Base-by-base conservation (phyloP, 2,797 vertebrate species). In the Pangasius larnaudii region DNA sequence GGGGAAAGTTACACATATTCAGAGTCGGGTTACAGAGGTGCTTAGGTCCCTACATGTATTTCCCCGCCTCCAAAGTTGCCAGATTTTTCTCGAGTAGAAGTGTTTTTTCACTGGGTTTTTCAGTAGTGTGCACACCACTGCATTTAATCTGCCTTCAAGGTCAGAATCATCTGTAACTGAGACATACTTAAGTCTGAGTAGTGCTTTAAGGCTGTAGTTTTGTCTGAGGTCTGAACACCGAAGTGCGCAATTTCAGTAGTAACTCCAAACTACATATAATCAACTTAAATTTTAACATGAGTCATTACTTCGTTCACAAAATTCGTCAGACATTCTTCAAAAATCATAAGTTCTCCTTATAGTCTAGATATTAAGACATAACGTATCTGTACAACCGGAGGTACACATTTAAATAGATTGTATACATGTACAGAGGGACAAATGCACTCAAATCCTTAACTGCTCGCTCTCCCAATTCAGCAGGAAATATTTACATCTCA, bases 401-500 rank as follows among this genome's bases (percentile, higher is more conserved):
- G 30, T 39, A 16, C 81, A 65, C 13, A 2, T 53, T 53, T 33
- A 13, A 67, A 53, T 14, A 53, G 18, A 69, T 33, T 16, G 8
- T n/a, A n/a, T 10, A 82, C 1, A n/a, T 27, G 46, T 6, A 27
- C 11, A 72, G 16, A 33, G 11, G 22, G n/a, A 63, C 13, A 46
- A 42, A 59, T 8, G 18, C n/a, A 39, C 14, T 59, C 9, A 19
- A 78, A n/a, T 46, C 80, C 7, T 27, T 61, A 74, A 87, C 33
- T 19, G 8, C 39, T 46, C 16, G 6, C 77, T 30, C 61, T n/a
- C 13, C 10, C 18, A n/a, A 42, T 36, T 71, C 51, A 1, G 9
- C n/a, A 67, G 71, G 84, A 85, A 85, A 85, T 80, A 79, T 88
- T 71, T 88, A 88, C 65, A 8, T 74, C 59, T 39, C 46, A n/a